Evolutionary conservation across 2,113 vertebrate genomes (phyloP).

Genomic region (Callipepla squamata): DNA sequence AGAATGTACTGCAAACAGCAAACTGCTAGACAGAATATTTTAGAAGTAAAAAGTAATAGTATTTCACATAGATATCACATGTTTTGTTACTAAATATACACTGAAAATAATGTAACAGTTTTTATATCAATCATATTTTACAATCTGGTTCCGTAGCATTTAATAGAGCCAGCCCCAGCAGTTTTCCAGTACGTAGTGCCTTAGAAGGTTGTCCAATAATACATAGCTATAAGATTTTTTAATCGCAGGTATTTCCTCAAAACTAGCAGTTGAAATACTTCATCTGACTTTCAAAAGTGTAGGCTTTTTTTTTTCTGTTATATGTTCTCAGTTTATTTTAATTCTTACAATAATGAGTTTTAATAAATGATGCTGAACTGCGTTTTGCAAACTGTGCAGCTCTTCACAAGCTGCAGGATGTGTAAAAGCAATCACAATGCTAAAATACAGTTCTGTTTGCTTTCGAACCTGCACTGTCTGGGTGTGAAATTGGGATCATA

Average conservation of each 20-base stretch:
- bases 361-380: not conserved
- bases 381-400: not conserved
- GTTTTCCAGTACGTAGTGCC: not conserved
- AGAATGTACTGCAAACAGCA: not conserved
- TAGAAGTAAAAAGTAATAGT: not conserved
- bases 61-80: not conserved
- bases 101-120: not conserved
- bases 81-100: not conserved
- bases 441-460: not conserved
- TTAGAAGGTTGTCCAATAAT: not conserved
- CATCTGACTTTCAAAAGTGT: not conserved
- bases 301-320: not conserved
- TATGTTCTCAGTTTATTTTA: not conserved
- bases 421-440: not conserved
- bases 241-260: not conserved
- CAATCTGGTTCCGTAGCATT: not conserved
- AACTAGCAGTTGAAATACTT: accelerated
- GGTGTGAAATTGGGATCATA: not conserved
- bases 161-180: not conserved
- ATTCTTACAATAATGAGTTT: not conserved
- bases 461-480: not conserved
- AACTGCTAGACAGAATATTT: not conserved
- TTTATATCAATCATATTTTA: not conserved
- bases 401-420: not conserved
- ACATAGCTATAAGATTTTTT: not conserved